A percentile compares a stretch with the other conserved stretches of the same genome.
phyloP scores from a whole-genome alignment of 2,888 invertebrate species.

The Tipula unca region DNA sequence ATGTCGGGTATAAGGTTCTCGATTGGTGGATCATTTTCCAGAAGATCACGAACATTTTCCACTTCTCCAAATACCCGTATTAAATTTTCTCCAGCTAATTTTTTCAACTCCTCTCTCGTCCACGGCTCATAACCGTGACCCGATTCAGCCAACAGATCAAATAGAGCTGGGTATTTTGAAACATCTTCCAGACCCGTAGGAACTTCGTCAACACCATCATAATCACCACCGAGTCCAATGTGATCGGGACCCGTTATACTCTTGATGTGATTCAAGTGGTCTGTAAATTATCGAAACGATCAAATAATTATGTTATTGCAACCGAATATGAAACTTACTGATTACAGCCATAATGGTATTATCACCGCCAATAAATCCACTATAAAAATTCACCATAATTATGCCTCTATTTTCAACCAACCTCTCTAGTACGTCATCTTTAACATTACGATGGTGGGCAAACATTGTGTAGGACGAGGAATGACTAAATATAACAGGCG shows the following conservation, averaged over 20 bases:
- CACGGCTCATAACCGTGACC: conserved; percentile 33
- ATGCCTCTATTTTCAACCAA: conserved; percentile 56
- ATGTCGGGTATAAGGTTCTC: neutral
- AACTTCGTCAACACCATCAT: conserved; percentile 50
- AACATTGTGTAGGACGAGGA: conserved; percentile 48
- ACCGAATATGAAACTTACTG: conserved; percentile 41
- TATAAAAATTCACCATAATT: conserved; percentile 68
- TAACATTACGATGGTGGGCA: conserved; percentile 49
- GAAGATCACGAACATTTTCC: conserved; percentile 33
- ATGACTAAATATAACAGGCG: conserved; percentile 55
- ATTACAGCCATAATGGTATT: conserved; percentile 56
- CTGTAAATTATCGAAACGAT: conserved; percentile 31
- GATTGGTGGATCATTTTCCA: neutral
- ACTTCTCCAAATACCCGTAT: conserved; percentile 42
- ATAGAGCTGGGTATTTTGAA: conserved; percentile 58
- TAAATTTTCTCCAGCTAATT: conserved; percentile 44
- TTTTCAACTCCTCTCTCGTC: conserved; percentile 42
- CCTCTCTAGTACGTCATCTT: conserved; percentile 46
- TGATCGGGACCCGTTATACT: conserved; percentile 44
- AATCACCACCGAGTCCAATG: conserved; percentile 48
- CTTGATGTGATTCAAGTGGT: conserved; percentile 46
- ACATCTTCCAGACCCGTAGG: conserved; percentile 66
- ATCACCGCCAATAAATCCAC: conserved; percentile 48
- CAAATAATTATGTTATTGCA: neutral
- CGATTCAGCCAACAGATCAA: conserved; percentile 48